Conservation (phyloP, 2,113 vertebrate genomes). For the Anseranas semipalmata region DNA sequence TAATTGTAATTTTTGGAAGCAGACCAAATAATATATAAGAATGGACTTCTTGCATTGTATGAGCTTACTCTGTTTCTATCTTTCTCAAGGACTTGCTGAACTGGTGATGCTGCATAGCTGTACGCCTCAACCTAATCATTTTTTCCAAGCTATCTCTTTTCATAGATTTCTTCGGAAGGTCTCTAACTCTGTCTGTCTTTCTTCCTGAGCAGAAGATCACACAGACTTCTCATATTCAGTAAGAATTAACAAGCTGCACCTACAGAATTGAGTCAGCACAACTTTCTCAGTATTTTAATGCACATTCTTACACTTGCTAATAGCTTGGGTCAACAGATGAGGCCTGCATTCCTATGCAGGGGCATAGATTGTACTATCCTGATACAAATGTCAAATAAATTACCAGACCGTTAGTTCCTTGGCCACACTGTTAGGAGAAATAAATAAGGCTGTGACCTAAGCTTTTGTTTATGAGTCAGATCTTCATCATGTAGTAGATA, state of each 20-base stretch:
- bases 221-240: background rate
- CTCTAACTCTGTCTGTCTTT: background rate
- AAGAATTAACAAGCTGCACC: background rate
- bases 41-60: rapidly evolving
- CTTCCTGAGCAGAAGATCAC: background rate
- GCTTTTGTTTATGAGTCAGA: conserved; percentile 48
- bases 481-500: conserved; percentile 33
- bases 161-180: background rate
- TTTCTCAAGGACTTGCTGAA: background rate
- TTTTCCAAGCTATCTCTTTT: background rate
- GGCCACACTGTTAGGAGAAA: conserved; percentile 7
- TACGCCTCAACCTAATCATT: background rate
- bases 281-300: background rate
- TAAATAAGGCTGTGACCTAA: conserved; percentile 48
- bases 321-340: conserved; percentile 40
- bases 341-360: background rate
- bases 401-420: background rate
- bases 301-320: background rate
- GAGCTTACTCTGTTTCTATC: background rate
- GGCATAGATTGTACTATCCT: conserved; percentile 11
- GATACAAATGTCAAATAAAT: conserved; percentile 59
- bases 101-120: background rate
- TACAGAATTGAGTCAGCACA: conserved; percentile 28
- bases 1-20: background rate
- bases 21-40: background rate